These are phyloP conservation scores for Colostygia pectinataria DNA, from an alignment of 2,888 invertebrate species.

Conservation along the genomic window DNA sequence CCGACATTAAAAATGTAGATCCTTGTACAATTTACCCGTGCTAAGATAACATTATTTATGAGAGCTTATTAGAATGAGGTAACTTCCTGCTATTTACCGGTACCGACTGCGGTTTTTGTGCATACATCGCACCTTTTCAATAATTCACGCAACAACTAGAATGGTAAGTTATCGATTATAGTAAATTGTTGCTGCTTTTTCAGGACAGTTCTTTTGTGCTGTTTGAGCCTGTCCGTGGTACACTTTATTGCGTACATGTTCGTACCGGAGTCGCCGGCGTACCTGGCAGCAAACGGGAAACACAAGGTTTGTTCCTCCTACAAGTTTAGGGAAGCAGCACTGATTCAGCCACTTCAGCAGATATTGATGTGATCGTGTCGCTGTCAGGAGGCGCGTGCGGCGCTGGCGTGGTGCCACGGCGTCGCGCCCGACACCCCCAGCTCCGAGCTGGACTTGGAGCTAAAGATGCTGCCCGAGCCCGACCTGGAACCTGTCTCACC, in stretches of 20 bases:
- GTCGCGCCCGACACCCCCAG: slow-evolving; percentile 30
- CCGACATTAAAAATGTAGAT: no score
- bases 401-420: slow-evolving; percentile 59
- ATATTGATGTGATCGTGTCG: background rate
- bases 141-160: no score
- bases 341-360: no score
- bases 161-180: no score
- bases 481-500: slow-evolving; percentile 39
- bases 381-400: slow-evolving; percentile 50
- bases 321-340: no score
- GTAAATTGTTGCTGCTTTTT: no score
- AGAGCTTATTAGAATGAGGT: no score
- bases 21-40: no score
- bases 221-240: slow-evolving; percentile 48
- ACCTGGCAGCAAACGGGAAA: slow-evolving; percentile 57
- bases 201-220: slow-evolving; percentile 56
- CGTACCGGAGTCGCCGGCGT: slow-evolving; percentile 65
- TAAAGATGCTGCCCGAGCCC: slow-evolving; percentile 46
- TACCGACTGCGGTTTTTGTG: no score
- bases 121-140: no score
- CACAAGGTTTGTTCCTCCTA: slow-evolving; percentile 49
- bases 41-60: no score
- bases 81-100: no score
- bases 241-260: slow-evolving; percentile 55
- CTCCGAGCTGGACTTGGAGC: slow-evolving; percentile 41